These are phyloP conservation scores for Picathartes gymnocephalus DNA, from an alignment of 2,113 vertebrate species.

Conservation along the genomic window DNA sequence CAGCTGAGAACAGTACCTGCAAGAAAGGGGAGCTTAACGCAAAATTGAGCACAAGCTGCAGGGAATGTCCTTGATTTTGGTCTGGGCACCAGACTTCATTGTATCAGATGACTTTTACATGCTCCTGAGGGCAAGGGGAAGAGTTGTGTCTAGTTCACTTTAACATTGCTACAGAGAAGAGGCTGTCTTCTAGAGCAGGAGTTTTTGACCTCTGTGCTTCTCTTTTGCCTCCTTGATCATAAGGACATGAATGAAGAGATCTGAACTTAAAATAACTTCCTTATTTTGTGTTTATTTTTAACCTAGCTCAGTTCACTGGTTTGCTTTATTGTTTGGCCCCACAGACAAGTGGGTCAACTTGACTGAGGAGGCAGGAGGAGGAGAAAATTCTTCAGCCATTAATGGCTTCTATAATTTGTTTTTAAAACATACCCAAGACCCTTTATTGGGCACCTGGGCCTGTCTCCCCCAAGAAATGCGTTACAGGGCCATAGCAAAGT, in stretches of 20 bases:
- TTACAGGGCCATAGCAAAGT: background rate
- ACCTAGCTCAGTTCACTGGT: background rate
- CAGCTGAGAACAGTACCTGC: background rate
- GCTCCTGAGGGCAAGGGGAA: background rate
- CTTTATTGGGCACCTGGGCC: background rate
- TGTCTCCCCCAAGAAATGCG: background rate
- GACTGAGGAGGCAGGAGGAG: background rate
- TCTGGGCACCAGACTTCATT: background rate
- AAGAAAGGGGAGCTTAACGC: background rate
- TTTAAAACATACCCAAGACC: background rate
- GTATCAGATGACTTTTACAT: background rate
- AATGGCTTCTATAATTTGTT: background rate
- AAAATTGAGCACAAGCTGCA: background rate
- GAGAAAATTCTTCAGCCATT: background rate
- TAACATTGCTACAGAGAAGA: background rate
- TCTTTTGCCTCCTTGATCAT: background rate
- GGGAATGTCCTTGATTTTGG: background rate
- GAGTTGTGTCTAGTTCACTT: background rate
- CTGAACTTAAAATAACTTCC: slow-evolving; percentile 3
- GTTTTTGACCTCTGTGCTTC: background rate
- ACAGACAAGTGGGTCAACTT: background rate
- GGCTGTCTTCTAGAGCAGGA: background rate
- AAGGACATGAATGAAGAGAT: background rate
- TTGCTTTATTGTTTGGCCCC: background rate
- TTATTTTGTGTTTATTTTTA: slow-evolving; percentile 36